phyloP scores from a whole-genome alignment of 2,888 invertebrate species.

The Caenorhabditis zanzibari region DNA sequence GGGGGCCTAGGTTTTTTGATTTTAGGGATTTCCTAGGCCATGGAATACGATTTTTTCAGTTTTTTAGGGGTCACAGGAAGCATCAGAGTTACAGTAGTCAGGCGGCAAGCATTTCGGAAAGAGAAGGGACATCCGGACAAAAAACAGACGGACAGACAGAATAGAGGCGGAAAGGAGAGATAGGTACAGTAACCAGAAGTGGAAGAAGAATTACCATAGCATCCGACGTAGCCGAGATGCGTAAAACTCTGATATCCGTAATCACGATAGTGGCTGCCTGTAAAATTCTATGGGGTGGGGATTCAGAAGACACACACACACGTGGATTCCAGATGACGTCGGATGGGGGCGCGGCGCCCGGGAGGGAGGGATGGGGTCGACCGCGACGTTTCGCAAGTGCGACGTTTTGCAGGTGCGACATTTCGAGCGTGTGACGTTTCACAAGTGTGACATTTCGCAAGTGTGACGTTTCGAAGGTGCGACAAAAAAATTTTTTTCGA shows the following conservation, averaged over 20 bases:
- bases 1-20: background rate
- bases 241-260: conserved; percentile 80
- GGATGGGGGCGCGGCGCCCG: conserved; percentile 40
- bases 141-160: conserved; percentile 16
- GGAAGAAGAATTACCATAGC: conserved; percentile 73
- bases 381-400: too few relatives aligned
- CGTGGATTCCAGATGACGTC: background rate
- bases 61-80: background rate
- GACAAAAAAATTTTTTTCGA: too few relatives aligned
- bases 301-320: conserved; percentile 5
- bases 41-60: background rate
- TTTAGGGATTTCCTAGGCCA: background rate
- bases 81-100: background rate
- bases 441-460: too few relatives aligned
- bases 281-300: too few relatives aligned
- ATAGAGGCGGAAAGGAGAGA: conserved; percentile 34
- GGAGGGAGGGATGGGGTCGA: conserved; percentile 15
- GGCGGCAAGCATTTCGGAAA: too few relatives aligned
- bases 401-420: too few relatives aligned
- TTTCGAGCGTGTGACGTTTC: too few relatives aligned
- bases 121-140: conserved; percentile 10
- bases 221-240: conserved; percentile 78
- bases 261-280: conserved; percentile 68
- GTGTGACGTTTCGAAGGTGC: too few relatives aligned
- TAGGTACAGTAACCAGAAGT: conserved; percentile 20